A percentile compares a stretch with the other conserved stretches of the same genome.
These are phyloP conservation scores for Sterrhoptilus dennistouni DNA, from an alignment of 2,113 vertebrate genomes.

Conservation along the genomic window DNA sequence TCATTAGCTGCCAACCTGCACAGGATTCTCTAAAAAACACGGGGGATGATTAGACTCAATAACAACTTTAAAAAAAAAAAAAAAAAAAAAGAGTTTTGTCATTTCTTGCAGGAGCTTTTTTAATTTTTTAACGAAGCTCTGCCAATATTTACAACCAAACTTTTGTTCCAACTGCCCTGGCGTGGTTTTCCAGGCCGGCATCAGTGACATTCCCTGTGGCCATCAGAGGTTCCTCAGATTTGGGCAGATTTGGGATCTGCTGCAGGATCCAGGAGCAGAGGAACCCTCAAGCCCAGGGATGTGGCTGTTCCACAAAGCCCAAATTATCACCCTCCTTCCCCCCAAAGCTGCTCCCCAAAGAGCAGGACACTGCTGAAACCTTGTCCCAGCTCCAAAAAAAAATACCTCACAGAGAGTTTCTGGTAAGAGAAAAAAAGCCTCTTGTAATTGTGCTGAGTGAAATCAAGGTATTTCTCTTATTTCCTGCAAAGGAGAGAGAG, in stretches of 20 bases:
- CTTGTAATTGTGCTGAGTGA: background rate
- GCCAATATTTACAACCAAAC: conserved; percentile 61
- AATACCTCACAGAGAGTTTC: background rate
- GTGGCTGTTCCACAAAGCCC: background rate
- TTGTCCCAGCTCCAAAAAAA: background rate
- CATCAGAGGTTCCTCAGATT: background rate
- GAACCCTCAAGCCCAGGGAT: background rate
- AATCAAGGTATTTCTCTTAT: conserved; percentile 59
- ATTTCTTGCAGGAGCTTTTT: background rate
- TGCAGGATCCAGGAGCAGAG: background rate
- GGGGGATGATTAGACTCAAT: background rate
- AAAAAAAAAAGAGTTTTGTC: background rate
- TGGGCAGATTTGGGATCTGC: background rate
- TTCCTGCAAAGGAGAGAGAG: conserved; percentile 3
- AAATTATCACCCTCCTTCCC: background rate
- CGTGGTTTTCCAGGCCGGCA: conserved; percentile 5
- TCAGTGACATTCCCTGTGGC: background rate
- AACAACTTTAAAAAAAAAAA: background rate
- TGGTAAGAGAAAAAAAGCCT: conserved; percentile 38
- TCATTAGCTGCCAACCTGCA: conserved; percentile 9
- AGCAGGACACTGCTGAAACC: background rate
- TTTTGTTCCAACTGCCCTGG: conserved; percentile 28
- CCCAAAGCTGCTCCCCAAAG: background rate
- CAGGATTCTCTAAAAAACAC: background rate
- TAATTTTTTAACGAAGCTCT: conserved; percentile 34